phyloP scores from a whole-genome alignment of 2,113 vertebrate genomes.

The Glaucomys volans region DNA sequence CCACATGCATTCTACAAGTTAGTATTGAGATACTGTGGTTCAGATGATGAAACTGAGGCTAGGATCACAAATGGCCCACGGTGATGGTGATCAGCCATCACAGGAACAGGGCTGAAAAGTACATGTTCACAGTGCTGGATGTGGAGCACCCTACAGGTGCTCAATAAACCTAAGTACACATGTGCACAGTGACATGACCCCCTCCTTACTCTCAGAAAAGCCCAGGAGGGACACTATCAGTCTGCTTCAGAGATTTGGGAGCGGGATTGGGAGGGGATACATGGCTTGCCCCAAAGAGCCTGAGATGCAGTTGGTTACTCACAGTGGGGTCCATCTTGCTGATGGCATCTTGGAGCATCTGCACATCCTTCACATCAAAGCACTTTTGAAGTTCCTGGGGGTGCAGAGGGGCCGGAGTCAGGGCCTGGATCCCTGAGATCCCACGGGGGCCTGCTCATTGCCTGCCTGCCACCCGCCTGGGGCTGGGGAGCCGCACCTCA shows the following conservation, averaged over 20 bases:
- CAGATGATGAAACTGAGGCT: no score
- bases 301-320: constrained; percentile 40
- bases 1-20: no score
- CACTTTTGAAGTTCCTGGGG: constrained; percentile 95
- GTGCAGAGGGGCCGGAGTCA: background rate
- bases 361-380: constrained; percentile 95
- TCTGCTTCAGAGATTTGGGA: no score
- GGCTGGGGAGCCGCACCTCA: constrained; percentile 75
- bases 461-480: background rate
- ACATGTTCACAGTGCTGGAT: background rate
- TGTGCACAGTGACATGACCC: no score
- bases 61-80: no score
- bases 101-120: no score
- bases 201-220: no score
- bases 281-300: background rate
- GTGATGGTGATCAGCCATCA: no score
- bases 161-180: background rate
- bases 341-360: constrained; percentile 94
- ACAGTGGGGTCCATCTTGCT: constrained; percentile 96
- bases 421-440: background rate
- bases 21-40: no score
- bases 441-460: rapidly evolving
- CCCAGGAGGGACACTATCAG: no score
- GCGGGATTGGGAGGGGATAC: no score
- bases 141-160: background rate